Evolutionary conservation across 1,140 invertebrate genomes (phyloP), one percentile per base, ranked within the genome.

Genomic region (Lasioglossum baleicum): DNA sequence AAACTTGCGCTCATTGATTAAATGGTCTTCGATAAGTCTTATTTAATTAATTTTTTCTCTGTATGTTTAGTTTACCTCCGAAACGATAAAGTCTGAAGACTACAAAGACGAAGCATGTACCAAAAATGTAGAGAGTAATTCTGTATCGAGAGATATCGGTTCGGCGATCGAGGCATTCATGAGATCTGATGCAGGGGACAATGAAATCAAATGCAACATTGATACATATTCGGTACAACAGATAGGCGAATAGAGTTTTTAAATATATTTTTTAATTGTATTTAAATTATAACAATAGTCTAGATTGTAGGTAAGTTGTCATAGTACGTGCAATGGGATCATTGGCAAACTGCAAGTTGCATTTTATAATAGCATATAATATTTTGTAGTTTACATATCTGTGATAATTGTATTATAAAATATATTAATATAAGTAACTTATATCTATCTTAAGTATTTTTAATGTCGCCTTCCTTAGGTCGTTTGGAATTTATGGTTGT

Each of bases 341-440:
- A 87, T 84, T 78, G 75, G 81, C 64, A 85, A 88, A 78, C 66
- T 85, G 84, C 83, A 88, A 88, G 85, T 86, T 89, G 89, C 88
- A 91, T 93, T 93, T 92, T 91, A 88, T 88, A 88, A 90, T 86
- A 87, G 90, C 83, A 79, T 90, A 92, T 83, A 86, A 86, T 92
- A 91, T 91, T 92, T 92, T 93, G 89, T 93, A 92, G 90, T 86
- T 92, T 92, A 92, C 88, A 89, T 92, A 92, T 92, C 92, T 93
- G 92, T 93, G 92, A 93, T 93, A 93, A 91, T 90, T 90, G 90
- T 92, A 92, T 90, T 92, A 90, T 91, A 92, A 90, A 90, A 87
- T 91, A 86, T 87, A 88, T 87, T 74, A 88, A 88, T 88, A 90
- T 91, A 91, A 91, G 88, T 91, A 91, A 92, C 85, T 91, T 92